phyloP scores from a whole-genome alignment of 2,888 invertebrate genomes.

The Drosophila cognata region DNA sequence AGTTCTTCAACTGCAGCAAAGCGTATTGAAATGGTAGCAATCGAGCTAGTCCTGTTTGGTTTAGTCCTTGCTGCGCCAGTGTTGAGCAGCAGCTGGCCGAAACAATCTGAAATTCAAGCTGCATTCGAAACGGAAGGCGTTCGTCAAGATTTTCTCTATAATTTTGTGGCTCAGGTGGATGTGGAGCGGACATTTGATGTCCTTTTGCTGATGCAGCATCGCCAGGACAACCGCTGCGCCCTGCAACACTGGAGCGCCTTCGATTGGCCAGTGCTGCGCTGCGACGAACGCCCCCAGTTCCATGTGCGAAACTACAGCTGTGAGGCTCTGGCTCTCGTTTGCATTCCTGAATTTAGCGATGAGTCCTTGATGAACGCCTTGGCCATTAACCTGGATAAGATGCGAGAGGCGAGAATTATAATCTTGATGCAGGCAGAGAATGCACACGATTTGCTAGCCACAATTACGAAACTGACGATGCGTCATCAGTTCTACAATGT shows the following conservation, averaged over 20 bases:
- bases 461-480: constrained; percentile 9
- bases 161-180: constrained; percentile 42
- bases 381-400: constrained; percentile 36
- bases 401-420: constrained; percentile 52
- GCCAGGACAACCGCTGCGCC: constrained; percentile 4
- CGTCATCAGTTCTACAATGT: constrained; percentile 33
- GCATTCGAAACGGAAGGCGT: background rate
- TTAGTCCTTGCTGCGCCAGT: constrained; percentile 9
- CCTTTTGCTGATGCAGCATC: constrained; percentile 48
- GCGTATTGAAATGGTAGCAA: constrained; percentile 27
- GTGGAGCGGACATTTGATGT: constrained; percentile 21
- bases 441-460: background rate
- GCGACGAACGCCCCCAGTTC: constrained; percentile 23
- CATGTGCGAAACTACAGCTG: constrained; percentile 5
- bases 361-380: constrained; percentile 25
- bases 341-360: constrained; percentile 21
- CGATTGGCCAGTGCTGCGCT: constrained; percentile 51
- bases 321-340: constrained; percentile 39
- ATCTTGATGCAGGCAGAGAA: constrained; percentile 26
- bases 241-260: constrained; percentile 19
- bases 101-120: background rate
- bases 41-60: constrained; percentile 11
- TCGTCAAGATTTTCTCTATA: constrained; percentile 19
- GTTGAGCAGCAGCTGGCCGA: background rate
- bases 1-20: constrained; percentile 17